Evolutionary conservation across 1,140 invertebrate genomes (phyloP).

Genomic region (Frieseomelitta varia): DNA sequence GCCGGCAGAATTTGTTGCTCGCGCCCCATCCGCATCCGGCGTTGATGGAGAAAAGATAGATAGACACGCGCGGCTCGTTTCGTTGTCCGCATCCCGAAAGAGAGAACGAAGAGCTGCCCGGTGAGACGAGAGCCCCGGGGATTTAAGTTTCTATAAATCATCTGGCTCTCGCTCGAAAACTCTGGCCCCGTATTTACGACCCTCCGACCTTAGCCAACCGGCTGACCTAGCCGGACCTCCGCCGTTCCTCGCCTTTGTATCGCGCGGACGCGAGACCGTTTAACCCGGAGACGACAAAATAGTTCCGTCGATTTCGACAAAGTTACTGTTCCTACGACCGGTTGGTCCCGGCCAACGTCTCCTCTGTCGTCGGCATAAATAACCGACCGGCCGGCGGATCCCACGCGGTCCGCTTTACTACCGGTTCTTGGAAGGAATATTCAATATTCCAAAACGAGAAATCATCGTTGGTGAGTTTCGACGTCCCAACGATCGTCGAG

Average conservation of each 20-base stretch:
- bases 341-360: background rate
- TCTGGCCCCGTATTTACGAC: constrained; percentile 79
- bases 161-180: constrained; percentile 76
- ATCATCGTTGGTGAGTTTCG: background rate
- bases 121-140: constrained; percentile 66
- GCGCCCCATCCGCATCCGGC: constrained; percentile 14
- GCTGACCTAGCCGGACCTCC: constrained; percentile 64
- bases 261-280: constrained; percentile 74
- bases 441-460: constrained; percentile 41
- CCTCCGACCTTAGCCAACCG: constrained; percentile 62
- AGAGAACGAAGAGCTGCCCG: constrained; percentile 40
- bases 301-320: constrained; percentile 57
- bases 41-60: constrained; percentile 64
- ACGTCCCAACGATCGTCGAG: background rate
- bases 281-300: constrained; percentile 76
- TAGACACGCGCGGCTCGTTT: constrained; percentile 53
- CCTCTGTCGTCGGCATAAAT: constrained; percentile 64
- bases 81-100: constrained; percentile 43
- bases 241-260: constrained; percentile 73
- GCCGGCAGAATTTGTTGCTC: background rate
- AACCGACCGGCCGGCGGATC: constrained; percentile 24
- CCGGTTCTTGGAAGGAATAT: constrained; percentile 49
- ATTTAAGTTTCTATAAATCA: constrained; percentile 82
- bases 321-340: constrained; percentile 25
- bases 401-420: constrained; percentile 47